Conservation (phyloP, 2,113 vertebrate genomes). For the Microcebus griseorufus region DNA sequence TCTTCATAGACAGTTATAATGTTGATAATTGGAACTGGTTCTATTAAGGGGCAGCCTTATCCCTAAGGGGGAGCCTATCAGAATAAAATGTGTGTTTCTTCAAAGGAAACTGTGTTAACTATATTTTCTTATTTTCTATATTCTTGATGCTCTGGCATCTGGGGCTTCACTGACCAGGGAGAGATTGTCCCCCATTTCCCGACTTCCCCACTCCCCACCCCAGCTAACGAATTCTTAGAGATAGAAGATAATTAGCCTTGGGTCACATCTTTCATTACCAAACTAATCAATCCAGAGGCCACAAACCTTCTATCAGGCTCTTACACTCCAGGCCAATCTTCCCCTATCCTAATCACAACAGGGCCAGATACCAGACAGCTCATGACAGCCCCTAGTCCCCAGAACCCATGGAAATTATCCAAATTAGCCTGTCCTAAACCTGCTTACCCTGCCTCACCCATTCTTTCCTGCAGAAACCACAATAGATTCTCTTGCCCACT, state of each 20-base stretch:
- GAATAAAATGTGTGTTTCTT: background rate
- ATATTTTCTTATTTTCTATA: background rate
- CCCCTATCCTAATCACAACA: background rate
- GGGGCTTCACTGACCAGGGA: background rate
- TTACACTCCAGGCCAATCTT: background rate
- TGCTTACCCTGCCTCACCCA: background rate
- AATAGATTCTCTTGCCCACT: background rate
- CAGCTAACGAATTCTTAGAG: background rate
- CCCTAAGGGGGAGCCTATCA: background rate
- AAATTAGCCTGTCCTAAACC: background rate
- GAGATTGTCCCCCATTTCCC: background rate
- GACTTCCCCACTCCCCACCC: no score
- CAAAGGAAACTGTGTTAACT: background rate
- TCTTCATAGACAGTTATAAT: background rate
- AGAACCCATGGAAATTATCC: background rate
- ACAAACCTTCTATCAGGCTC: background rate
- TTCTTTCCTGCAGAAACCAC: background rate
- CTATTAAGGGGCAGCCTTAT: background rate
- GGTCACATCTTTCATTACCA: background rate
- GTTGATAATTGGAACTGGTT: background rate
- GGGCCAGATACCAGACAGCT: background rate
- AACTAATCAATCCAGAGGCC: background rate
- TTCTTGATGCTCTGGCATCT: background rate
- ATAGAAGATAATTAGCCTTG: background rate
- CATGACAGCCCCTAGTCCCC: background rate